Percentiles rank a stretch among this genome's conserved stretches.
Evolutionary conservation across 2,888 invertebrate species (phyloP).

Genomic region (Zelleria hepariella): DNA sequence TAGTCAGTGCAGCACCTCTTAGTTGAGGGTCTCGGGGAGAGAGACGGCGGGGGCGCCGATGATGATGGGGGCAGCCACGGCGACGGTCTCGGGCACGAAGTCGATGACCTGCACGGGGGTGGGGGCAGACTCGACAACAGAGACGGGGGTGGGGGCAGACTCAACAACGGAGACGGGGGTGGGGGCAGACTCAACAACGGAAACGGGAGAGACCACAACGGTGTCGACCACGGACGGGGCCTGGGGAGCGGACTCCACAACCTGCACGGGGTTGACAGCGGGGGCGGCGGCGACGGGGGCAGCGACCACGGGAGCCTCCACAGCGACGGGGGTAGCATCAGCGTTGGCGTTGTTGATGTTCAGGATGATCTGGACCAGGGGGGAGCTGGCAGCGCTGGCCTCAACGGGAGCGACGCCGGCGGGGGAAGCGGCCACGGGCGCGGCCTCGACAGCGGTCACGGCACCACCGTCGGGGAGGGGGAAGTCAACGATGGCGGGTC

Average conservation of each 20-base stretch:
- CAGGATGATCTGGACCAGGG: constrained; percentile 29
- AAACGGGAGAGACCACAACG: background rate
- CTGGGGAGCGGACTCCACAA: constrained; percentile 9
- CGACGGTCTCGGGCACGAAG: background rate
- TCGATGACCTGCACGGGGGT: constrained; percentile 9
- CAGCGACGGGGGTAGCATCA: constrained; percentile 3
- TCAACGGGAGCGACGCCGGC: constrained; percentile 14
- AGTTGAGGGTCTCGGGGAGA: constrained; percentile 34
- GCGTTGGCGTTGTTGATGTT: constrained; percentile 26
- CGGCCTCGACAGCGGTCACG: constrained; percentile 11
- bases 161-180: constrained; percentile 12
- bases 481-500: constrained; percentile 16
- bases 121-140: constrained; percentile 14
- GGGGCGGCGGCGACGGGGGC: constrained; percentile 14
- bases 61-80: constrained; percentile 16
- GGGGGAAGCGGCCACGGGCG: constrained; percentile 8
- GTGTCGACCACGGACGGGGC: constrained; percentile 1
- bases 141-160: constrained; percentile 9
- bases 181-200: constrained; percentile 11
- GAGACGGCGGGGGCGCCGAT: constrained; percentile 26
- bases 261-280: constrained; percentile 10
- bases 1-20: constrained; percentile 7
- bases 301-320: too few relatives aligned
- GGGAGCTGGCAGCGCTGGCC: constrained; percentile 11
- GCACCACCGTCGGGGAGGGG: constrained; percentile 18